These are phyloP conservation scores for Stenodera caucasica DNA, from an alignment of 2,888 invertebrate species.

Conservation along the genomic window DNA sequence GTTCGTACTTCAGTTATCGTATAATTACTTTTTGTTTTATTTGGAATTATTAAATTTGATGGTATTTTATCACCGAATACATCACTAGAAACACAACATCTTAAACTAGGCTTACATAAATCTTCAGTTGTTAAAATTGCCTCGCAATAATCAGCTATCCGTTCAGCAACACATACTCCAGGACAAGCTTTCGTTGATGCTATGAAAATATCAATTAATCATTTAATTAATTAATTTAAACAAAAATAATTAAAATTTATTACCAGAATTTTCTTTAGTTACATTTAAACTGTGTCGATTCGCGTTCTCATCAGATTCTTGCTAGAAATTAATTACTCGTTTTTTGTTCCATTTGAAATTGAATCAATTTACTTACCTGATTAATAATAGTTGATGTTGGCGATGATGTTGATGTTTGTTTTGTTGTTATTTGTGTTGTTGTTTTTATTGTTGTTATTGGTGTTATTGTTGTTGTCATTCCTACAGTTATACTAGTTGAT, in stretches of 20 bases:
- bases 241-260: slow-evolving; percentile 1
- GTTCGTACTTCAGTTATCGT: slow-evolving; percentile 53
- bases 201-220: slow-evolving; percentile 11
- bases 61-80: slow-evolving; percentile 71
- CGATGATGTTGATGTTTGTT: slow-evolving; percentile 16
- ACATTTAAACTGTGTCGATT: slow-evolving; percentile 20
- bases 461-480: slow-evolving; percentile 37
- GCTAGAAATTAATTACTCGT: slow-evolving; percentile 33
- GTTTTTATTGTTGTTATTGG: slow-evolving; percentile 40
- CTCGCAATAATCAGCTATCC: slow-evolving; percentile 83
- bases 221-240: too few species aligned
- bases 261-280: slow-evolving; percentile 23
- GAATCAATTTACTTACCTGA: slow-evolving; percentile 29
- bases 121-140: slow-evolving; percentile 74
- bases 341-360: not conserved
- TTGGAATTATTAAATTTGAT: slow-evolving; percentile 73
- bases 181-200: slow-evolving; percentile 61
- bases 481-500: slow-evolving; percentile 44
- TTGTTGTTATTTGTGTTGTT: slow-evolving; percentile 26
- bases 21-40: slow-evolving; percentile 59
- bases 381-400: slow-evolving; percentile 33
- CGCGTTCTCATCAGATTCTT: slow-evolving; percentile 33
- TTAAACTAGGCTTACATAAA: slow-evolving; percentile 73
- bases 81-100: slow-evolving; percentile 82
- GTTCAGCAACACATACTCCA: slow-evolving; percentile 81